These are phyloP conservation scores for Parnassius glacialis DNA, from an alignment of 2,888 invertebrate genomes.

Conservation along the genomic window DNA sequence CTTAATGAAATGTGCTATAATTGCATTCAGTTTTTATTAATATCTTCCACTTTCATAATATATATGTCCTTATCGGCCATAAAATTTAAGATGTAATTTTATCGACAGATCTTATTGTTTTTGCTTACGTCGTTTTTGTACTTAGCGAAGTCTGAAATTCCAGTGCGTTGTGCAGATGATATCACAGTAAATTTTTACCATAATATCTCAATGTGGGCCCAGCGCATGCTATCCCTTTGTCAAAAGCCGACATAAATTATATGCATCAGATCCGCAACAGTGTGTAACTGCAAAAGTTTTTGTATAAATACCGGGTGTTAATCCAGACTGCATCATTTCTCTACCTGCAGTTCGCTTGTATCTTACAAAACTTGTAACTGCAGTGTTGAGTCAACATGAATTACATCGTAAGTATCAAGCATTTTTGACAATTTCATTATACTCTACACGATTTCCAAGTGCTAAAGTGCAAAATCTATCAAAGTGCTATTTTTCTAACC, in stretches of 20 bases:
- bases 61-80: conserved; percentile 1
- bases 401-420: conserved; percentile 60
- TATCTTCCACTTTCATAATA: too few relatives aligned
- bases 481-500: too few relatives aligned
- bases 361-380: conserved; percentile 41
- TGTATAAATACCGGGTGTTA: conserved; percentile 76
- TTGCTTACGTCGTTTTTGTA: neutral
- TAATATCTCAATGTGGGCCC: conserved; percentile 48
- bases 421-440: conserved; percentile 1
- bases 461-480: too few relatives aligned
- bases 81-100: conserved; percentile 13
- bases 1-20: too few relatives aligned
- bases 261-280: conserved; percentile 49
- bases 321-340: conserved; percentile 71
- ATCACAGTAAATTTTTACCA: conserved; percentile 10
- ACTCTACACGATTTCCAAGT: neutral
- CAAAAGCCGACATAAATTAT: conserved; percentile 63
- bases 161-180: conserved; percentile 11
- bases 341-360: conserved; percentile 50
- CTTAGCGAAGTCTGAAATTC: conserved; percentile 2
- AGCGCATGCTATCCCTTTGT: conserved; percentile 52
- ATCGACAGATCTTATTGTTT: neutral
- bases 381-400: conserved; percentile 59
- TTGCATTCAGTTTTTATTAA: too few relatives aligned
- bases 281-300: conserved; percentile 64